Evolutionary conservation across 2,113 vertebrate genomes (phyloP).

Genomic region (Colius striatus): DNA sequence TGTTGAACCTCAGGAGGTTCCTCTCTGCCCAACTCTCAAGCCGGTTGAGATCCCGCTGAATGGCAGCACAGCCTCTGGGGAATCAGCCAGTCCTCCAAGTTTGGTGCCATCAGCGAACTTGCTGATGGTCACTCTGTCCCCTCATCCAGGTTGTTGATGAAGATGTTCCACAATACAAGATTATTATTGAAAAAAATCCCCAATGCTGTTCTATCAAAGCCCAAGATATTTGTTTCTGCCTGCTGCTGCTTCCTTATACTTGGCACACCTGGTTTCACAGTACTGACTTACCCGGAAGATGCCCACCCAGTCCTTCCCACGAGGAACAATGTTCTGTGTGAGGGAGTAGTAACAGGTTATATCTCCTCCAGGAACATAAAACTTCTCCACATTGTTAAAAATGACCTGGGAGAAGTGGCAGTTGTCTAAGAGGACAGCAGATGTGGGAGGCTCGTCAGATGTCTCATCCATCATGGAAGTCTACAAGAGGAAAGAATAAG

Average conservation of each 20-base stretch:
- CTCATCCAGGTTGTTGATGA: too few relatives aligned
- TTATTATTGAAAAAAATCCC: background rate
- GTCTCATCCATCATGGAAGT: conserved; percentile 51
- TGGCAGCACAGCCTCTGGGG: too few relatives aligned
- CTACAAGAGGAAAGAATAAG: conserved; percentile 2
- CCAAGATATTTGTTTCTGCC: background rate
- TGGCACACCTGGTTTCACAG: background rate
- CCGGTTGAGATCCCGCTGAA: too few relatives aligned
- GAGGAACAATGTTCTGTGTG: conserved; percentile 45
- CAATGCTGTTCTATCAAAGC: background rate
- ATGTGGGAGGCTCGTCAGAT: conserved; percentile 49
- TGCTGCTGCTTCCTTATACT: background rate
- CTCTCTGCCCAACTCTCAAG: too few relatives aligned
- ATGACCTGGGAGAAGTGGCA: conserved; percentile 72
- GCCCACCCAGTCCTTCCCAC: conserved; percentile 77
- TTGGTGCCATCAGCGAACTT: too few relatives aligned
- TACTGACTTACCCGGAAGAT: conserved; percentile 73
- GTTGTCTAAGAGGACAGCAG: conserved; percentile 40
- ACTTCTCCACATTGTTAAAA: conserved; percentile 71
- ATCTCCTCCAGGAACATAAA: conserved; percentile 66
- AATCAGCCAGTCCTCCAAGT: too few relatives aligned
- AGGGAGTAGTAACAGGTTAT: conserved; percentile 66
- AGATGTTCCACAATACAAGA: background rate
- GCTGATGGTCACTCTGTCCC: too few relatives aligned
- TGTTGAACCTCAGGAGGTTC: too few relatives aligned